Conservation (phyloP, 2,888 invertebrate species). For the Melanargia galathea region DNA sequence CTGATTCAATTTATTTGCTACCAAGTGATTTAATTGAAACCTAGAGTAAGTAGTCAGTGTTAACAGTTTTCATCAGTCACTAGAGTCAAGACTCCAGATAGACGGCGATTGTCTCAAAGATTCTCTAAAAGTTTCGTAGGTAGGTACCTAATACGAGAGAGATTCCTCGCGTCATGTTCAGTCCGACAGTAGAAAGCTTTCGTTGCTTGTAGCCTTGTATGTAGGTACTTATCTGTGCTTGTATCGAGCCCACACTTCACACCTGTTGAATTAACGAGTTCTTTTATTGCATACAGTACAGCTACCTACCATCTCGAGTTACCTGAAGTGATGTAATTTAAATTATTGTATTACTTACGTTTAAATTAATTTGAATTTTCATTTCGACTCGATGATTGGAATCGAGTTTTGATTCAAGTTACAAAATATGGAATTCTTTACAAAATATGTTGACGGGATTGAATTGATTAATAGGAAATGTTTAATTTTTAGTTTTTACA, state of each 20-base stretch:
- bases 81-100: no score
- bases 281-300: conserved; percentile 9
- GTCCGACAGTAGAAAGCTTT: conserved; percentile 18
- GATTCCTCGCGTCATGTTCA: conserved; percentile 27
- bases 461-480: neutral
- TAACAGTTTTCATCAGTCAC: no score
- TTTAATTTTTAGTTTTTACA: neutral
- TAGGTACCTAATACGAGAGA: neutral
- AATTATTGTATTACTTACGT: neutral
- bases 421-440: neutral
- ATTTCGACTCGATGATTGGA: neutral
- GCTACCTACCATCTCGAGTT: neutral
- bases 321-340: neutral
- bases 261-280: conserved; percentile 17
- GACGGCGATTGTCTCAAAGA: neutral
- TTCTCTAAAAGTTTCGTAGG: neutral
- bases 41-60: no score
- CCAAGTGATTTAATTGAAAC: no score
- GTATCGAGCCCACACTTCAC: conserved; percentile 11
- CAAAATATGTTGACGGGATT: neutral
- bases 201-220: conserved; percentile 3
- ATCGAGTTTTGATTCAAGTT: neutral
- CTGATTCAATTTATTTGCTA: no score
- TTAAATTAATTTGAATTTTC: conserved; percentile 2
- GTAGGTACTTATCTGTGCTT: no score